These are phyloP conservation scores for Acanthopleura granulata DNA, from an alignment of 2,888 invertebrate species.

Conservation along the genomic window DNA sequence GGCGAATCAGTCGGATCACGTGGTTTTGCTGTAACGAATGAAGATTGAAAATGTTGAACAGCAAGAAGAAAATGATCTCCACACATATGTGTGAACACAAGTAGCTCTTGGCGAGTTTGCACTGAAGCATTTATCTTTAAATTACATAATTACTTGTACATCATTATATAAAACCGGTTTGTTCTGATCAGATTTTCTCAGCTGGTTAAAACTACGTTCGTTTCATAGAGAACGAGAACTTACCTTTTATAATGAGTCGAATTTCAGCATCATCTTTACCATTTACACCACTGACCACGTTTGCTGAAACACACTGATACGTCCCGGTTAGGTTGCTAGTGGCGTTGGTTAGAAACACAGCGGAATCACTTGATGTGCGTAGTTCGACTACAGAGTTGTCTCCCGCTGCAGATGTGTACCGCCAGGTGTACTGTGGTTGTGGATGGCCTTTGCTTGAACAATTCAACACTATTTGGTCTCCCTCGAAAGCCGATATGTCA, in stretches of 20 bases:
- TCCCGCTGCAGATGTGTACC: not conserved
- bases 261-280: not conserved
- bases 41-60: no score
- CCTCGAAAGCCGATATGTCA: not conserved
- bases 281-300: not conserved
- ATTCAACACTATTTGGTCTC: not conserved
- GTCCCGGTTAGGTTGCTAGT: slow-evolving; percentile 1
- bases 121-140: no score
- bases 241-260: not conserved
- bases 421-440: not conserved
- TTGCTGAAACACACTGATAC: slow-evolving; percentile 1
- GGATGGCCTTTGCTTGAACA: not conserved
- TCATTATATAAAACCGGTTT: no score
- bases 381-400: not conserved
- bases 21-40: no score
- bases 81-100: no score
- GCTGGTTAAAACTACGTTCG: no score
- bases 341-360: not conserved
- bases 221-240: not conserved
- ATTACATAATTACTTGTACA: no score
- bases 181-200: no score
- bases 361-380: not conserved
- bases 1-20: no score
- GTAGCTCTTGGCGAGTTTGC: no score
- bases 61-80: no score